Conservation (phyloP, 2,113 vertebrate genomes). For the Rana temporaria region DNA sequence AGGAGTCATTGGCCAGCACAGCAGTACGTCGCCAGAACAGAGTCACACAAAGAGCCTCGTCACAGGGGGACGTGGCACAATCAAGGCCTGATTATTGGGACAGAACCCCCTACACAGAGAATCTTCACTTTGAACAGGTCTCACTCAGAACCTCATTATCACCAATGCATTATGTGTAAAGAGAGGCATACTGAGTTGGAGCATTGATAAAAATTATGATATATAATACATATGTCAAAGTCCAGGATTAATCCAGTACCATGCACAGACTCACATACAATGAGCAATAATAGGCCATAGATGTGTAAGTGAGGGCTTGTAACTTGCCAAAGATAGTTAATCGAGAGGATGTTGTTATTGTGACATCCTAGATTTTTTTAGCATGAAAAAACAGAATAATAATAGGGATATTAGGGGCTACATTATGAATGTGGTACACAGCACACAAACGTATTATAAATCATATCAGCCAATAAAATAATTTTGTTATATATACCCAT, state of each 20-base stretch:
- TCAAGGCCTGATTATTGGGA: slow-evolving; percentile 57
- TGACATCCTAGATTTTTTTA: slow-evolving; percentile 2
- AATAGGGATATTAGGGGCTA: slow-evolving; percentile 2
- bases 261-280: slow-evolving; percentile 38
- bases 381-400: slow-evolving; percentile 8
- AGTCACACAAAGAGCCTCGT: slow-evolving; percentile 53
- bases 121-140: slow-evolving; percentile 57
- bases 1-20: slow-evolving; percentile 54
- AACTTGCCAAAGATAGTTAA: slow-evolving; percentile 22
- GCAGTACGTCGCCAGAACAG: slow-evolving; percentile 48
- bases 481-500: neutral
- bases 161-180: slow-evolving; percentile 54
- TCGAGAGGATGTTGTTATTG: neutral
- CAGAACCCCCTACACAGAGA: slow-evolving; percentile 51
- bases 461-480: neutral
- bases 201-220: slow-evolving; percentile 52
- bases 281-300: slow-evolving; percentile 39
- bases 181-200: slow-evolving; percentile 54
- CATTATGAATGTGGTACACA: neutral
- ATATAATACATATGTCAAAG: slow-evolving; percentile 55
- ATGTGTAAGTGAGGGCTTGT: slow-evolving; percentile 15
- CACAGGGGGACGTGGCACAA: slow-evolving; percentile 47
- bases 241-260: slow-evolving; percentile 45
- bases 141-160: slow-evolving; percentile 56
- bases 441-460: neutral